Evolutionary conservation across 2,888 invertebrate species (phyloP).

Genomic region (Tetropium fuscum): DNA sequence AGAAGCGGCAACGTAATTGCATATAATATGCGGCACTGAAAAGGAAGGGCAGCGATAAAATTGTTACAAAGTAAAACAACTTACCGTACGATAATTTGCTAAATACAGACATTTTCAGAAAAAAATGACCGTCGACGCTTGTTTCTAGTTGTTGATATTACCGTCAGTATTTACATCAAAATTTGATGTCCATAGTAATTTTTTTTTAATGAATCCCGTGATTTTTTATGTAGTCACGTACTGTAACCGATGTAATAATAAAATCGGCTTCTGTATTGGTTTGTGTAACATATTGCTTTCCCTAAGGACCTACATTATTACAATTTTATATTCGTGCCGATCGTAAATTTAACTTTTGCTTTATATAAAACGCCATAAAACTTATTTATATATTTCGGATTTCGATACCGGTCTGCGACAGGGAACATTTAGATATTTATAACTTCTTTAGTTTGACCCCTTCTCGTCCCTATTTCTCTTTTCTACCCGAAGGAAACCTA

Average conservation of each 20-base stretch:
- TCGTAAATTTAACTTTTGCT: conserved; percentile 47
- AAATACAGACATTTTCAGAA: too few relatives aligned
- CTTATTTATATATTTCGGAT: conserved; percentile 35
- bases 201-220: neutral
- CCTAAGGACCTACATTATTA: conserved; percentile 45
- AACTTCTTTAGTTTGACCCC: conserved; percentile 6
- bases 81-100: too few relatives aligned
- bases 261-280: conserved; percentile 26
- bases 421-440: conserved; percentile 16
- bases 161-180: too few relatives aligned
- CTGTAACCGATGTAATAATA: conserved; percentile 22
- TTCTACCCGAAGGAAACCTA: neutral
- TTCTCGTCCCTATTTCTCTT: neutral
- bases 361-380: conserved; percentile 36
- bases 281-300: conserved; percentile 43
- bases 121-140: too few relatives aligned
- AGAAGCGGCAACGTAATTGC: conserved; percentile 1
- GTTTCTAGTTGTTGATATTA: too few relatives aligned
- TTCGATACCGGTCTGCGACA: conserved; percentile 5
- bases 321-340: conserved; percentile 48
- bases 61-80: conserved; percentile 11
- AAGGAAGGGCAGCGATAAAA: conserved; percentile 3
- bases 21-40: neutral
- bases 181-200: too few relatives aligned
- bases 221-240: neutral